These are phyloP conservation scores for Porites rus DNA, from an alignment of 92 coral and sea anemone species.

Conservation along the genomic window DNA sequence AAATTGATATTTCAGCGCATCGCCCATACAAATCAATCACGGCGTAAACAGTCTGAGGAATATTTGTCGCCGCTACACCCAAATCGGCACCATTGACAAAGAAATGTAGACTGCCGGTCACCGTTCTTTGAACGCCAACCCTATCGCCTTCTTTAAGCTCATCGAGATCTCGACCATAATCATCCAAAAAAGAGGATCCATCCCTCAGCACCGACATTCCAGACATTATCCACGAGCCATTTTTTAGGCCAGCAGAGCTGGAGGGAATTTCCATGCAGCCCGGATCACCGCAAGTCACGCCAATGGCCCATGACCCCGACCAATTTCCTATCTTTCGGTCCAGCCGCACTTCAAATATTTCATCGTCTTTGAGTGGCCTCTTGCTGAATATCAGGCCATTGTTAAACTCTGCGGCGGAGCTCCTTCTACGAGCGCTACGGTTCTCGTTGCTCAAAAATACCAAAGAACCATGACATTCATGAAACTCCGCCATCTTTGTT, in stretches of 20 bases:
- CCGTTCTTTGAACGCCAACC: conserved; percentile 78
- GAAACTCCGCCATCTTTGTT: conserved; percentile 91
- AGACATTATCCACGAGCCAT: conserved; percentile 98
- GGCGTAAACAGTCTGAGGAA: conserved; percentile 83
- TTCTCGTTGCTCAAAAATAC: conserved; percentile 81
- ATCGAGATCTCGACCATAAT: conserved; percentile 89
- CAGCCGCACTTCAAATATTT: conserved; percentile 86
- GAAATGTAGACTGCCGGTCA: conserved; percentile 84
- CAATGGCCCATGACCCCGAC: conserved; percentile 96
- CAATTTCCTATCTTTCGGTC: conserved; percentile 86
- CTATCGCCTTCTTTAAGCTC: conserved; percentile 85
- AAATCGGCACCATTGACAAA: conserved; percentile 90
- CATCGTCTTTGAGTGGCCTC: conserved; percentile 60
- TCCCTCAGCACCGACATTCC: conserved; percentile 89
- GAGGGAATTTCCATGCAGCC: conserved; percentile 83
- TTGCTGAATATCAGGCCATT: conserved; percentile 94
- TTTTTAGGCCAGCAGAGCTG: conserved; percentile 84
- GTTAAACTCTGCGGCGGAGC: conserved; percentile 92
- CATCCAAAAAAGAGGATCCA: conserved; percentile 84
- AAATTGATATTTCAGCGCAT: conserved; percentile 89
- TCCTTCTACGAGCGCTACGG: conserved; percentile 87
- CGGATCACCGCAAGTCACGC: conserved; percentile 90
- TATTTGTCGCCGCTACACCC: conserved; percentile 89
- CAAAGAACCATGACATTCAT: conserved; percentile 85
- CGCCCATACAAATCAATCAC: conserved; percentile 97